These are phyloP conservation scores for Caiman crocodilus DNA, from an alignment of 2,797 vertebrate genomes.

Conservation along the genomic window DNA sequence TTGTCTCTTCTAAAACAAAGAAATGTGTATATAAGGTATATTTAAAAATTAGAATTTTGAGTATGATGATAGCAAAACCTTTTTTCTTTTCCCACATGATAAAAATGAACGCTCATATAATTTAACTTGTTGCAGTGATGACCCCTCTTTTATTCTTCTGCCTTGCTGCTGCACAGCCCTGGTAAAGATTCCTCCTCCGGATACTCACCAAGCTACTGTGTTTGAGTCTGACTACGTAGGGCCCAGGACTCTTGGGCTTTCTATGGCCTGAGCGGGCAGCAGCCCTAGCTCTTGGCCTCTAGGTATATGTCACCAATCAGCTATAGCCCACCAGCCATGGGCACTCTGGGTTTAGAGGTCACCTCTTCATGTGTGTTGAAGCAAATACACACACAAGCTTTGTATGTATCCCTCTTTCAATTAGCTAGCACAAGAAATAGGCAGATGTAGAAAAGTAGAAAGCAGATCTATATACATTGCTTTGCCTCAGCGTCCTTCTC, in stretches of 20 bases:
- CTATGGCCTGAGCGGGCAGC: slow-evolving; percentile 45
- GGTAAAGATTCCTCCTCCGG: too few species aligned
- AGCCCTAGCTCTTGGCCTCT: slow-evolving; percentile 46
- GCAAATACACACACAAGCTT: background rate
- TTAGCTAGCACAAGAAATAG: background rate
- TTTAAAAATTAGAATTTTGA: background rate
- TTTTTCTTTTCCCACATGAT: background rate
- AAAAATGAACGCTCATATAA: background rate
- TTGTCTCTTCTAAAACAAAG: background rate
- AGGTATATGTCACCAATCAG: slow-evolving; percentile 53
- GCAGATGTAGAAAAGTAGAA: fast-evolving
- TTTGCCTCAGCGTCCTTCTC: background rate
- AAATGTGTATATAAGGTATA: too few species aligned
- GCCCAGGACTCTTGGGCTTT: slow-evolving; percentile 58
- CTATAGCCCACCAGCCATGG: background rate
- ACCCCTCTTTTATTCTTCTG: background rate
- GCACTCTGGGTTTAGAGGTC: background rate
- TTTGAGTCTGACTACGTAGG: slow-evolving; percentile 13
- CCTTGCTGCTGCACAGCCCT: background rate
- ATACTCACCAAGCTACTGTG: slow-evolving; percentile 15
- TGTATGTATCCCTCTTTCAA: background rate
- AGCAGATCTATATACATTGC: background rate
- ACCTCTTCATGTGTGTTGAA: background rate
- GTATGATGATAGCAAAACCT: background rate
- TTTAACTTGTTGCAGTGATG: background rate